Base-by-base conservation (phyloP, 2,888 invertebrate species). In the Idaea aversata region DNA sequence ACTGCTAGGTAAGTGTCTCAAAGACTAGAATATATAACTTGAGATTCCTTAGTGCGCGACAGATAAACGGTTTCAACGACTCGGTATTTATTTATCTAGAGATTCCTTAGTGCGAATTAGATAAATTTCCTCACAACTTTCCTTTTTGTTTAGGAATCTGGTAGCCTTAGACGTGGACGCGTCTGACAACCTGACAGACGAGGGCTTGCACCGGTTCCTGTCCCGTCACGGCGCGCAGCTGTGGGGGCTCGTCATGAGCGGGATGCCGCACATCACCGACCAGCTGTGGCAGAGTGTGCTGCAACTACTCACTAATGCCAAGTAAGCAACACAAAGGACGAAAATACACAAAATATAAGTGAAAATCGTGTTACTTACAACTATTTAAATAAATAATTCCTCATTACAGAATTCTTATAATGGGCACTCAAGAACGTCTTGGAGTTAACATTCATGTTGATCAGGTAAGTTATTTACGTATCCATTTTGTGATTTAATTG, bases 201-300 rank as follows among this genome's bases (percentile, higher is more conserved):
- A 98, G 82, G 97, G 96, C 0, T 94, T 99, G 65, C 96, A 97
- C 82, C 97, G 98, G 82, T 98, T 99, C 89, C 92, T 99, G 68
- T 97, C 96, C 63, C 95, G 97, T 61, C 95, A 98, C 88, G 99
- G 99, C 5, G 94, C 95, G 69, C 98, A 98, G 86, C 94, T 99
- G 67, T 95, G 95, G 88, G 99, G 98, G 0, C 94, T 99, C 59
- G 95, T 96, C 68, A 92, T 99, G 36, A 97, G 98, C 67, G 99
- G 99, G 61, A 99, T 99, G 96, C 97, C 99, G 0, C 99, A 99
- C 85, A 97, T 99, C 77, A 98, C 99, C 0, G 99, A 99, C 93
- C 98, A 98, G 83, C 95, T 99, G 74, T 99, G 99, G 99, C 97
- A 98, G 93, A 97, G 97, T 76, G 97, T 99, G 72, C 94, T 99